Evolutionary conservation across 2,797 vertebrate genomes (phyloP), one percentile per base, ranked within the genome.

Genomic region (Sebastiscus tertius): DNA sequence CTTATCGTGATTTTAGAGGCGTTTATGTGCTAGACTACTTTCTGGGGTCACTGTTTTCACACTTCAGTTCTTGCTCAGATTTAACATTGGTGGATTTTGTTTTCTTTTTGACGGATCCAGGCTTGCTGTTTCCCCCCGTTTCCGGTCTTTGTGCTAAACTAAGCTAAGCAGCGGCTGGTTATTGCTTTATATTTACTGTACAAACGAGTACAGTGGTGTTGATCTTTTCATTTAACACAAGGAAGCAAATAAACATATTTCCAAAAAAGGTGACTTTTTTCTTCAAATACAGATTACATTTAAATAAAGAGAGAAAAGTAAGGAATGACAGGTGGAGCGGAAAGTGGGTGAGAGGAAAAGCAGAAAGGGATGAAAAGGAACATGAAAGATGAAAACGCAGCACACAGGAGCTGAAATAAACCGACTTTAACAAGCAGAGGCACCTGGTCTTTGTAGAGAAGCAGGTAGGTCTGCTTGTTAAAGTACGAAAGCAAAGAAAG

Each of bases 361-460:
- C 20, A 6, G 8, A 33, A 46, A 76, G 6, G 18, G 56, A 67
- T 64, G 39, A 85, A 77, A 74, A 64, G 64, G 7, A 72, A 80
- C 70, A 85, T 77, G 83, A 76, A 86, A 88, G 87, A 81, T 8
- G 64, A 59, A 26, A 81, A 84, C 16, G 81, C 20, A n/a, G 75
- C 52, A 3, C 27, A 80, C 87, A 68, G 88, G 31, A 92, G 83
- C 82, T 29, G 68, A 64, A 58, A 33, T 72, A 77, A 88, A 76
- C 54, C 65, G 58, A 49, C 22, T 22, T 83, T 88, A 84, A 88
- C 74, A 65, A 89, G 82, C 87, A 29, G 61, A 8, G 26, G 69
- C 78, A 77, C 85, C 90, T 88, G 87, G 9, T 81, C 77, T 86
- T 52, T 77, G 71, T 78, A 63, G 34, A 69, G 31, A 81, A 61